Base-by-base conservation (phyloP, 1,140 invertebrate species). In the Cyclina sinensis region DNA sequence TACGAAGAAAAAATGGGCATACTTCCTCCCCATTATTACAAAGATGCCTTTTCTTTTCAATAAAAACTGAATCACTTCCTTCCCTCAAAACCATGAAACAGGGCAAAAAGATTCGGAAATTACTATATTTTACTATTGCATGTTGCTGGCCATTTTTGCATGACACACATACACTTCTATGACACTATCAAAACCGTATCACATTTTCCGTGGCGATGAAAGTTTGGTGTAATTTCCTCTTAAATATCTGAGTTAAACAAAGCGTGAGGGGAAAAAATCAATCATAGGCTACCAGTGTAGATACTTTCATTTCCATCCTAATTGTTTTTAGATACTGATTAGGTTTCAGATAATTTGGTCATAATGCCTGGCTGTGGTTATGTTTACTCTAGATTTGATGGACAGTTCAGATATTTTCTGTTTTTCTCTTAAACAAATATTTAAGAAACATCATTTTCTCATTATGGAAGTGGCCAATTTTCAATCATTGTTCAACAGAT, bases 391-490 rank as follows among this genome's bases (percentile, higher is more conserved):
- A 65, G 59, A 30, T 65, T 59, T 65, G 54, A 57, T n/a, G 24
- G 54, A 4, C 54, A 27, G 54, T 57, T 24, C 54, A 57, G 5
- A 57, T 57, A 57, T 57, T 57, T 57, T 4, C 5, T 57, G 54
- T 57, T 9, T 57, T 24, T n/a, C 18, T 43, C 35, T 73, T 73
- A 24, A n/a, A 43, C 68, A 73, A 73, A 73, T 73, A 73, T 73
- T 73, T 73, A 73, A 39, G 18, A 21, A 37, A 9, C 68, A 73
- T 73, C 35, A 73, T 37, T 73, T 37, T 37, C 9, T 18, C 18
- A 73, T 73, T 73, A 73, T n/a, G 68, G 68, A 73, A 73, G 68
- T 39, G 35, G 35, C 68, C 30, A 73, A 39, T 73, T 73, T 73
- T 35, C 39, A 73, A 39, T 73, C 39, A 39, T 37, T 2, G 68